These are phyloP conservation scores for Micropoecilia bifurca DNA, from an alignment of 2,797 vertebrate genomes.

Conservation along the genomic window DNA sequence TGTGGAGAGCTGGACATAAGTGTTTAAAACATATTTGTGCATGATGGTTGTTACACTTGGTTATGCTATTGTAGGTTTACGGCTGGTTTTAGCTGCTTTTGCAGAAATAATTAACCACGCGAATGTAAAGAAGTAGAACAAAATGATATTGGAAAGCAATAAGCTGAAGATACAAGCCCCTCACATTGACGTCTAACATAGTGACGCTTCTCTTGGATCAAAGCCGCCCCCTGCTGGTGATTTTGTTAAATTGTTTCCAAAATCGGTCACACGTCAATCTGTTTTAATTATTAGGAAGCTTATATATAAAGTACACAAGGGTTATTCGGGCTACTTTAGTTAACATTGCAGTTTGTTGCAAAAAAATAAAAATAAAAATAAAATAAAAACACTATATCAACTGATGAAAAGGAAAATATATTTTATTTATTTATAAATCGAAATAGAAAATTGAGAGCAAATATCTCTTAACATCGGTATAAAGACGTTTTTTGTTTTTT, in stretches of 20 bases:
- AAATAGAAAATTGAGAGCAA: no score
- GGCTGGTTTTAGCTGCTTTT: neutral
- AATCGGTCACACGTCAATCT: neutral
- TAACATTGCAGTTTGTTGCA: neutral
- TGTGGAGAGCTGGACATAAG: neutral
- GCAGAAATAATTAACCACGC: neutral
- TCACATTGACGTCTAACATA: neutral
- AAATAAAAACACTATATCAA: neutral
- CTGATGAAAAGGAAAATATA: neutral
- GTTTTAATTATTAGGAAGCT: neutral
- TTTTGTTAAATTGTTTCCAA: slow-evolving; percentile 20
- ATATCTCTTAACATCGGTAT: neutral
- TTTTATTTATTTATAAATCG: neutral
- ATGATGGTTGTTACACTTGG: neutral
- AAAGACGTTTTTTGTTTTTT: neutral
- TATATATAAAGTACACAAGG: neutral
- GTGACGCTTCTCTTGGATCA: slow-evolving; percentile 50
- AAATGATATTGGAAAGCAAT: neutral
- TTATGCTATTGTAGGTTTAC: neutral
- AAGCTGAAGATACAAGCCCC: neutral
- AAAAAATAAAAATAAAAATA: neutral
- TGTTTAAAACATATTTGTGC: neutral
- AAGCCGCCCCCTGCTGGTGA: slow-evolving; percentile 69
- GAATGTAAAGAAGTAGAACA: neutral
- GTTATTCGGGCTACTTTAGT: neutral